A percentile compares a stretch with the other conserved stretches of the same genome.
These are phyloP conservation scores for Thymelicus lineola DNA, from an alignment of 2,888 invertebrate species.

Conservation along the genomic window DNA sequence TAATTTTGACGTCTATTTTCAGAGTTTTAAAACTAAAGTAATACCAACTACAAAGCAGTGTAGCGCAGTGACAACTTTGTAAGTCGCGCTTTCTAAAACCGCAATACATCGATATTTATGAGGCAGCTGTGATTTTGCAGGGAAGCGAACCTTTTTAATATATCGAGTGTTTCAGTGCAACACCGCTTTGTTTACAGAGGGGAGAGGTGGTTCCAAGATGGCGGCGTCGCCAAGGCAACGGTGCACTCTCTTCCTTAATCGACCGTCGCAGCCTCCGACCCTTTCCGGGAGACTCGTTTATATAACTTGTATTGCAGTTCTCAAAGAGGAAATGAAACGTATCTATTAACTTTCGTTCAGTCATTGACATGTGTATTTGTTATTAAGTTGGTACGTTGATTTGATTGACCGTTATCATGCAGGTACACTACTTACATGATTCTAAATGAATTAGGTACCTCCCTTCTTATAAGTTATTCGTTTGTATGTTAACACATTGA, in stretches of 20 bases:
- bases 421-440: no score
- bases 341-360: slow-evolving; percentile 42
- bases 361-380: slow-evolving; percentile 41
- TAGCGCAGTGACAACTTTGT: slow-evolving; percentile 35
- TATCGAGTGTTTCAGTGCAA: slow-evolving; percentile 84
- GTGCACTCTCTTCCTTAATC: slow-evolving; percentile 85
- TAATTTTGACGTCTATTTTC: no score
- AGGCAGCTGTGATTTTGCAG: slow-evolving; percentile 61
- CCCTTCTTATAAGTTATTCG: no score
- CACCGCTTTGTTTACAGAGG: slow-evolving; percentile 82
- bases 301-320: slow-evolving; percentile 81
- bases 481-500: no score
- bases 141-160: slow-evolving; percentile 75
- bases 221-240: slow-evolving; percentile 82
- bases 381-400: no score
- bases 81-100: slow-evolving; percentile 46
- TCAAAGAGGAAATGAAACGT: slow-evolving; percentile 46
- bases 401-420: no score
- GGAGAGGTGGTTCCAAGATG: slow-evolving; percentile 74
- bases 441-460: no score
- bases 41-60: not conserved
- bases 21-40: no score
- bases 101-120: slow-evolving; percentile 66
- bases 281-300: slow-evolving; percentile 69
- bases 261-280: slow-evolving; percentile 77